Percentiles rank a stretch among this genome's conserved stretches.
These are phyloP conservation scores for Physeter macrocephalus DNA, from an alignment of 2,113 vertebrate species.

Conservation along the genomic window DNA sequence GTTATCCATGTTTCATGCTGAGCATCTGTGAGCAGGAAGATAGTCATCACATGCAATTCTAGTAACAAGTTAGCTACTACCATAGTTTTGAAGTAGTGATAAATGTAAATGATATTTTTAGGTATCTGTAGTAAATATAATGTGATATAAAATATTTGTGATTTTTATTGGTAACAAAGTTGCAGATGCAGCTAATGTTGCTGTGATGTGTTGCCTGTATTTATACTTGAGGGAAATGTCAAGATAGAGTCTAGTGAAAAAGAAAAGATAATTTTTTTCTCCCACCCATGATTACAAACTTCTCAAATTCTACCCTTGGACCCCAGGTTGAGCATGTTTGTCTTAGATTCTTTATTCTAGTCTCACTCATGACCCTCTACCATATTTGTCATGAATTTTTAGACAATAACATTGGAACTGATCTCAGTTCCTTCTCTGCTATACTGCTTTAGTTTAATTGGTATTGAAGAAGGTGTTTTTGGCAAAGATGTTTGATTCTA, in stretches of 20 bases:
- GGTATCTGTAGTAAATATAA: background rate
- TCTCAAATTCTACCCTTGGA: background rate
- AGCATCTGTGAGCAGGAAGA: background rate
- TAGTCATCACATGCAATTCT: background rate
- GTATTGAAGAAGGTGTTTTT: slow-evolving; percentile 40
- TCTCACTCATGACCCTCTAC: background rate
- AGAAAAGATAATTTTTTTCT: background rate
- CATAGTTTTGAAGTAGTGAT: background rate
- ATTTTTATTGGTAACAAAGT: slow-evolving; percentile 6
- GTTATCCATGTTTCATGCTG: background rate
- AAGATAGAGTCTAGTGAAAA: background rate
- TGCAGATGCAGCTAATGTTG: background rate
- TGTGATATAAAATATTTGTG: background rate
- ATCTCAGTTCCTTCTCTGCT: background rate
- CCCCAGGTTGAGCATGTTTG: background rate
- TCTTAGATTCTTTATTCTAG: slow-evolving; percentile 18
- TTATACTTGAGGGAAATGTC: slow-evolving; percentile 2
- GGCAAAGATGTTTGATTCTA: slow-evolving; percentile 16
- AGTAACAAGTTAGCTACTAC: background rate
- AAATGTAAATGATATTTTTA: background rate
- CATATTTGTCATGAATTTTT: background rate
- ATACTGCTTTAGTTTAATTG: slow-evolving; percentile 1
- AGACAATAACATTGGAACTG: background rate
- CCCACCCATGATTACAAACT: background rate
- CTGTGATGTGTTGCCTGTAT: background rate